phyloP scores from a whole-genome alignment of 2,888 invertebrate genomes.

The Hedya salicella region DNA sequence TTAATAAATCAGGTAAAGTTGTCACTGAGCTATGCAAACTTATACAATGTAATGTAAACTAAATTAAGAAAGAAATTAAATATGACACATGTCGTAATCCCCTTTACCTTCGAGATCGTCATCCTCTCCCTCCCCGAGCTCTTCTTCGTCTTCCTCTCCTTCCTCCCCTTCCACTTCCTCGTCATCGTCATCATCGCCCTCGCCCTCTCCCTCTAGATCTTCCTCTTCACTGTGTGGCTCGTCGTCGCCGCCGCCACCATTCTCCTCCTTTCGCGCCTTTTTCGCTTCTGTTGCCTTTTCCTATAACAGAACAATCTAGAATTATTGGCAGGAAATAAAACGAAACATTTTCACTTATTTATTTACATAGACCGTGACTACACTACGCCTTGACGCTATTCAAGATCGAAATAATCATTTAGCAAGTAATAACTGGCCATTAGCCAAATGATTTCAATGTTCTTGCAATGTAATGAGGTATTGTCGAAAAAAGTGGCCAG shows the following conservation, averaged over 20 bases:
- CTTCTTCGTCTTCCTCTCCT: constrained; percentile 87
- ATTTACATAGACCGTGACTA: constrained; percentile 53
- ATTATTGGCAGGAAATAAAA: constrained; percentile 34
- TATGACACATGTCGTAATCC: not conserved
- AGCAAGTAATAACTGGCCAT: constrained; percentile 64
- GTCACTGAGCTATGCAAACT: not conserved
- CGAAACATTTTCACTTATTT: constrained; percentile 40
- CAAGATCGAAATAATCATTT: constrained; percentile 58
- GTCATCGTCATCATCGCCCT: constrained; percentile 86
- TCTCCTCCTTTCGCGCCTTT: constrained; percentile 92
- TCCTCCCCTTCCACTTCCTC: constrained; percentile 87
- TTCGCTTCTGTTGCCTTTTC: constrained; percentile 90
- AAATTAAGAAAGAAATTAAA: not conserved
- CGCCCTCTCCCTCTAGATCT: constrained; percentile 86
- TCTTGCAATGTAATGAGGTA: constrained; percentile 52
- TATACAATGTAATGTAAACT: not conserved
- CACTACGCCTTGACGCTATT: constrained; percentile 51
- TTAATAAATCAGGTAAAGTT: constrained; percentile 22
- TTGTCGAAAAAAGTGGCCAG: constrained; percentile 58
- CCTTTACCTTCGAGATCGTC: constrained; percentile 87
- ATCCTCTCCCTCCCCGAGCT: constrained; percentile 86
- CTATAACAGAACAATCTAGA: constrained; percentile 65
- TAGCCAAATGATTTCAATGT: constrained; percentile 64
- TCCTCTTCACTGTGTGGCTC: constrained; percentile 87
- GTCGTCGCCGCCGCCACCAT: constrained; percentile 87